These are phyloP conservation scores for Nemoura dubitans DNA, from an alignment of 2,888 invertebrate species.

Conservation along the genomic window DNA sequence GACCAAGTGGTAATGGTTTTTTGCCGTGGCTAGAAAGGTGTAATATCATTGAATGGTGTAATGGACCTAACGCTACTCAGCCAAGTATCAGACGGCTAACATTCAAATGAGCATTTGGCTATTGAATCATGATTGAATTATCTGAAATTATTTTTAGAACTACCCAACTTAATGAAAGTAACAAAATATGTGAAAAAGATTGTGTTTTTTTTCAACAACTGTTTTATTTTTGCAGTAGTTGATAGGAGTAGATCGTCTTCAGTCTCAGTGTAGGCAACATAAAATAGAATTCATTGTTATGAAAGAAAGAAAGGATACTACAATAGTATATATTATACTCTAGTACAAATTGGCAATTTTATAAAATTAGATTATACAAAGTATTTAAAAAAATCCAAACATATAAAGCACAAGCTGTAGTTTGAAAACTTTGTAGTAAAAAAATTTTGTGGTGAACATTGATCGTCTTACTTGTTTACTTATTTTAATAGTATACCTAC, in stretches of 20 bases:
- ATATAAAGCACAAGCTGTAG: not conserved
- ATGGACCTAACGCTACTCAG: too few species aligned
- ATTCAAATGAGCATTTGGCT: too few species aligned
- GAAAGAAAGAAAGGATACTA: too few species aligned
- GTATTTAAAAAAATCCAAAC: not conserved
- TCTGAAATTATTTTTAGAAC: too few species aligned
- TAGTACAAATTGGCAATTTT: not conserved
- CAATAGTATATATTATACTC: too few species aligned
- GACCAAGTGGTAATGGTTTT: too few species aligned
- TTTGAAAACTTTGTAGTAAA: not conserved
- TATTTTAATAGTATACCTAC: not conserved
- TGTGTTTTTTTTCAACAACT: not conserved
- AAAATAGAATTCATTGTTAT: not conserved
- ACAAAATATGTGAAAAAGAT: not conserved
- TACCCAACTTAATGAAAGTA: not conserved
- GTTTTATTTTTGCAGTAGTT: not conserved
- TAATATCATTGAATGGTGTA: too few species aligned
- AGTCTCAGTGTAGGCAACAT: conserved; percentile 7
- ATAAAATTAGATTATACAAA: not conserved
- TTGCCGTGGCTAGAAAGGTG: too few species aligned
- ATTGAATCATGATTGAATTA: too few species aligned
- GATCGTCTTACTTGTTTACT: not conserved
- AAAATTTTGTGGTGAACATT: not conserved
- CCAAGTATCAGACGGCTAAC: too few species aligned
- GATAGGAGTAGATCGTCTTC: not conserved